Evolutionary conservation across 2,888 invertebrate species (phyloP), one percentile per base, ranked within the genome.

Genomic region (Eupithecia tripunctaria): DNA sequence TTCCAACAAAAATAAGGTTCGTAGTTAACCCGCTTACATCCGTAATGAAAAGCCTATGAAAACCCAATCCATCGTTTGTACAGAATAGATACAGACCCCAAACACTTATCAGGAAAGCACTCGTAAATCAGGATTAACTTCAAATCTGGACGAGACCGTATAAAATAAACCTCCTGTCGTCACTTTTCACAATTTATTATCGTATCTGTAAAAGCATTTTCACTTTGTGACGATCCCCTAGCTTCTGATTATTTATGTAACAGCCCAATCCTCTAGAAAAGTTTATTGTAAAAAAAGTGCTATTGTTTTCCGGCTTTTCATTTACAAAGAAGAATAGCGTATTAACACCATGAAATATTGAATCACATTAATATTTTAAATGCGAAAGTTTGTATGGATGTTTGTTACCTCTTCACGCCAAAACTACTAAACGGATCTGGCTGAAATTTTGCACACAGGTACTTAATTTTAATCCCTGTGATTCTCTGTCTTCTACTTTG

Each of bases 171-270:
- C 47, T 62, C 59, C 65, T 67, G 43, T 47, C 43, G 64, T 68
- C 72, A 75, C 63, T 75, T 75, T 71, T 76, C 72, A 71, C 71
- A 71, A 78, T 78, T 75, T 74, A 65, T 38, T 70, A 66, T 59
- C 59, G 70, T 59, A 67, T 73, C 67, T 67, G 70, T 67, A 32
- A 73, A 63, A 64, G 64, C 63, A 70, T 73, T 68, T 72, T 73
- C 47, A 47, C 67, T 74, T 74, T 73, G 68, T 70, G 65, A 65
- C 41, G 32, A 29, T 25, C 27, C 29, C 3, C 65, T 43, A 56
- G 56, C 36, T 29, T 73, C 29, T 51, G 66, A 73, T 60, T 60
- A 60, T 60, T 63, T 63, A 63, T 56, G 56, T 12, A 56, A 25
- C 62, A 63, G n/a, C 29, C 4, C 32, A 29, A 32, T 63, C n/a